These are phyloP conservation scores for Propithecus deckenii DNA, from an alignment of 2,797 vertebrate genomes.

Conservation along the genomic window DNA sequence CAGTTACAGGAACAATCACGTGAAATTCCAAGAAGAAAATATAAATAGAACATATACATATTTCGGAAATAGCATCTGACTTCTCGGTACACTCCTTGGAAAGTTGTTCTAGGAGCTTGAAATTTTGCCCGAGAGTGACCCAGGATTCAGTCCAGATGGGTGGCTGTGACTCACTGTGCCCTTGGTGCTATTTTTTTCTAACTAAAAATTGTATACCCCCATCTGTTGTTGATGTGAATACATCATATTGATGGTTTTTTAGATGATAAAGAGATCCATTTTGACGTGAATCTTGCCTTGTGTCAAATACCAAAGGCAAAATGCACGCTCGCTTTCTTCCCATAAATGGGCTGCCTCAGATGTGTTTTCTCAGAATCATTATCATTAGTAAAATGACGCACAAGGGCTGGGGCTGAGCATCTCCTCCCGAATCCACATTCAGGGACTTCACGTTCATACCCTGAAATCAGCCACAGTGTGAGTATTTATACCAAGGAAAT, in stretches of 20 bases:
- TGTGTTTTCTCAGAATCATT: neutral
- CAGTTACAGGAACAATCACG: conserved; percentile 64
- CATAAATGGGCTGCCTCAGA: neutral
- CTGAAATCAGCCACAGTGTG: neutral
- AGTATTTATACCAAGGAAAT: neutral
- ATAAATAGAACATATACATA: conserved; percentile 29
- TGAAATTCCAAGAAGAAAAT: conserved; percentile 68
- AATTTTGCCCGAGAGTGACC: conserved; percentile 69
- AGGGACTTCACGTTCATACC: neutral
- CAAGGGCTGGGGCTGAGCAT: neutral
- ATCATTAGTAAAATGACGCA: neutral
- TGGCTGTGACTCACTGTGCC: conserved; percentile 66
- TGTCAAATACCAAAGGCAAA: neutral
- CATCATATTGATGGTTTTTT: neutral
- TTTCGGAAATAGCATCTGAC: conserved; percentile 79
- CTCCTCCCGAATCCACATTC: neutral
- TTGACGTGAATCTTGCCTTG: neutral
- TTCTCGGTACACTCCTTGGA: conserved; percentile 76
- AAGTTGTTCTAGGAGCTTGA: conserved; percentile 75
- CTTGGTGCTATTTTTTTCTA: conserved; percentile 60
- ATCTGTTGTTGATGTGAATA: neutral
- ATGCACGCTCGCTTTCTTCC: neutral
- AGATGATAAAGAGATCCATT: neutral
- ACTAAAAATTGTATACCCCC: neutral
- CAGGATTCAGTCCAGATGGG: conserved; percentile 75